Percentiles rank a stretch among this genome's conserved stretches.
Evolutionary conservation across 1,140 invertebrate genomes (phyloP).

Genomic region (Cecropterus lyciades): DNA sequence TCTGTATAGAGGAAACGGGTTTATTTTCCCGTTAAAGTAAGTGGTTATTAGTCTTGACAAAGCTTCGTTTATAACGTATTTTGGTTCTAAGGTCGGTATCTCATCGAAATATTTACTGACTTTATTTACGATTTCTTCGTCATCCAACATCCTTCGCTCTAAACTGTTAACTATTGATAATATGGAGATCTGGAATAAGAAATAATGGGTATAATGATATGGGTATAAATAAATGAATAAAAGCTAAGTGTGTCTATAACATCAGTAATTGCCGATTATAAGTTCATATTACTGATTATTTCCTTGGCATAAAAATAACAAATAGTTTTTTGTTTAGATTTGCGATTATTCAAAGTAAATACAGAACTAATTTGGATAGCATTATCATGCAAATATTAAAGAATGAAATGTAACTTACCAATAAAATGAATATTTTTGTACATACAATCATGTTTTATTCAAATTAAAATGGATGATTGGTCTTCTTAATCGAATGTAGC

Average conservation of each 20-base stretch:
- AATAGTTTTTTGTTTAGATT: no score
- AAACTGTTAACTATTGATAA: constrained; percentile 29
- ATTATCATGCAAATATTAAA: no score
- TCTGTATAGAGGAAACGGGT: constrained; percentile 63
- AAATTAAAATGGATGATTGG: no score
- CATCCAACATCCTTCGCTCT: constrained; percentile 36
- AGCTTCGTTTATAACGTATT: constrained; percentile 64
- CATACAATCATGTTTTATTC: constrained; percentile 2
- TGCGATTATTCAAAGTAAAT: no score
- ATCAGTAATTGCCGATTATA: no score
- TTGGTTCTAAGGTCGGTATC: constrained; percentile 53
- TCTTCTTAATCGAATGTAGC: not conserved
- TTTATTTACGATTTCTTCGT: constrained; percentile 48
- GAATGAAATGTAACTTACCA: constrained; percentile 35
- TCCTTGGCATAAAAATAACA: no score
- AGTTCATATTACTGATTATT: no score
- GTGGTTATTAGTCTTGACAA: constrained; percentile 58
- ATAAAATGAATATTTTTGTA: constrained; percentile 30
- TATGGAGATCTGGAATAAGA: constrained; percentile 39
- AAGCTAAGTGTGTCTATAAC: no score
- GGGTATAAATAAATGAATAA: no score
- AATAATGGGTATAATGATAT: not conserved
- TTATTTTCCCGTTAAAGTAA: constrained; percentile 63
- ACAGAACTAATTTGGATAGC: no score
- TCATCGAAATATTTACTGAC: constrained; percentile 54